Percentiles rank a stretch among this genome's conserved stretches.
These are phyloP conservation scores for Mechanitis mazaeus DNA, from an alignment of 2,888 invertebrate genomes.

Conservation along the genomic window DNA sequence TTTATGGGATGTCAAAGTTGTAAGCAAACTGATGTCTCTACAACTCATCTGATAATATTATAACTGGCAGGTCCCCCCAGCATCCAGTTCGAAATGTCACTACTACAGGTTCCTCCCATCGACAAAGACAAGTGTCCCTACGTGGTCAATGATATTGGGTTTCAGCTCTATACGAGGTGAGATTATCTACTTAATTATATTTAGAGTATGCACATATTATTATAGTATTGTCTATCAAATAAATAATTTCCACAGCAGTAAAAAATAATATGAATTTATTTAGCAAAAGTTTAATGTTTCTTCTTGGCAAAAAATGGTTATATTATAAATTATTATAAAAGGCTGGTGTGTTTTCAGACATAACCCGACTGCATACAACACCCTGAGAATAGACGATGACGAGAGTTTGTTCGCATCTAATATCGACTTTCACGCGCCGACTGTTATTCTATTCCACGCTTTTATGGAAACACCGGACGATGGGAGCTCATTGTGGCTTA, in stretches of 20 bases:
- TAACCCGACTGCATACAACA: conserved; percentile 73
- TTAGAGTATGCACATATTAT: no score
- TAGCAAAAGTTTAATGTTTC: no score
- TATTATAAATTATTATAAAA: neutral
- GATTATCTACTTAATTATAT: neutral
- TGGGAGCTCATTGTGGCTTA: conserved; percentile 70
- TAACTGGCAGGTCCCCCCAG: conserved; percentile 74
- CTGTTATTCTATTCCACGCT: conserved; percentile 79
- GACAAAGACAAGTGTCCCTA: conserved; percentile 75
- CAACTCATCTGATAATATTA: no score
- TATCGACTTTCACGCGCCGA: conserved; percentile 76
- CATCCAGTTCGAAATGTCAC: conserved; percentile 73
- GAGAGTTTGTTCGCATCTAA: conserved; percentile 72
- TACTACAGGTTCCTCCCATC: conserved; percentile 76
- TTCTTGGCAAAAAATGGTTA: no score
- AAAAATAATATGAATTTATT: no score
- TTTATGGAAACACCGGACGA: conserved; percentile 78
- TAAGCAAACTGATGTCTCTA: no score
- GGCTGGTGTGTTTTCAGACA: conserved; percentile 51
- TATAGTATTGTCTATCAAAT: no score
- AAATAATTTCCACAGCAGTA: no score
- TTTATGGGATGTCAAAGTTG: no score
- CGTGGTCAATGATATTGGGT: conserved; percentile 69
- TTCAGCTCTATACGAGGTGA: conserved; percentile 76
- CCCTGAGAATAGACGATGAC: conserved; percentile 69